Evolutionary conservation across 2,113 vertebrate genomes (phyloP), one percentile per base, ranked within the genome.

Genomic region (Saiga tatarica): DNA sequence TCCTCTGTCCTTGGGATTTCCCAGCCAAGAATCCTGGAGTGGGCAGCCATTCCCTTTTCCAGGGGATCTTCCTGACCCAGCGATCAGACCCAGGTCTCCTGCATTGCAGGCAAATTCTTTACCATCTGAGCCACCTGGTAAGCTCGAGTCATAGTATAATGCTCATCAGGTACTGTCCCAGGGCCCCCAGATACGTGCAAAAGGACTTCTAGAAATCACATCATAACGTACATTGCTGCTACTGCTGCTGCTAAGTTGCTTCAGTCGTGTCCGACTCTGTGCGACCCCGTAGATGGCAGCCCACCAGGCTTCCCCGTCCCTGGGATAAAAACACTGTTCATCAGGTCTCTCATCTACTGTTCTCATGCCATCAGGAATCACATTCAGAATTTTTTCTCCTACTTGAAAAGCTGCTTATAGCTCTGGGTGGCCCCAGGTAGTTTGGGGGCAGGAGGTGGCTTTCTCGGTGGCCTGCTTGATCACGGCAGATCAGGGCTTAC

Each of bases 401-500:
- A 60, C 28, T 92, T 62, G 21, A 67, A 93, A 78, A 91, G 36
- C 26, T 16, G 39, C 50, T 55, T 13, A 8, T 4, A 83, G 67
- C 9, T 26, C 53, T 13, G 12, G n/a, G 50, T 25, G 25, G 9
- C 26, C 21, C 14, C 19, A 0, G 25, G 33, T 59, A 26, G 3
- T 62, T 23, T 13, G n/a, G 36, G 26, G 26, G 17, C 16, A 2
- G 4, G 9, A 10, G 12, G 23, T 45, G 59, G 21, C 26, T 71
- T 79, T 79, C 60, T 42, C 0, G 4, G n/a, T 1, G 36, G 42
- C 8, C 9, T 0, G 23, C 19, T 57, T 3, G 0, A 9, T 74
- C 6, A 23, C 2, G 15, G 10, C 11, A 3, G 1, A 16, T 39
- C 15, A 11, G 62, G 23, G 12, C 74, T 97, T 98, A 99, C 99